Evolutionary conservation across 2,113 vertebrate species (phyloP), one percentile per base, ranked within the genome.

Genomic region (Sander vitreus): DNA sequence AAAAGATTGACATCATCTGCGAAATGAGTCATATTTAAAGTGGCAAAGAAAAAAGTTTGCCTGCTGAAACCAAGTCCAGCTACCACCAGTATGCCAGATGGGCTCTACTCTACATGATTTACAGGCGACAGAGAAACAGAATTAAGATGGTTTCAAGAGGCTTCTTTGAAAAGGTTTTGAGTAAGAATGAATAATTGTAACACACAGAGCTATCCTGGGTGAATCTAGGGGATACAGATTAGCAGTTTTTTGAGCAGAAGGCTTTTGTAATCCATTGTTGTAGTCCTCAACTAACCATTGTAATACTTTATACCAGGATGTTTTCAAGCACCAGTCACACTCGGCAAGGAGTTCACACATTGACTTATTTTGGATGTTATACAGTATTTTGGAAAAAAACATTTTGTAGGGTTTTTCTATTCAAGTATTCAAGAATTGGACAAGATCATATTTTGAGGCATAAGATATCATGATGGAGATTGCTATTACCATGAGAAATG

Each of bases 101-200:
- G 77, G 58, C 63, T 85, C 50, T 71, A 80, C 76, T 76, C 70
- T 48, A 69, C 71, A 87, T 76, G 77, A 88, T 88, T 89, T 73
- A 72, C 33, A 1, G 59, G 77, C 21, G 10, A 81, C 73, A 83
- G 55, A 63, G 48, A 85, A 64, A 85, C 70, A 60, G 68, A 86
- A 85, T 82, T 75, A 80, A 73, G 73, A 83, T 55, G 77, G 66
- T 80, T 90, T 90, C 78, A 76, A 84, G 83, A 72, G 86, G 80
- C 65, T 81, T 83, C 79, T 91, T 85, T 81, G 54, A 85, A 89
- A 73, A 77, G 66, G 76, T 81, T 88, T 79, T 69, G 75, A 85
- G 71, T 76, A 78, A 83, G 68, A 84, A 76, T 85, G 88, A 92
- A 91, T 89, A 89, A 92, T 77, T 89, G 77, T 77, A 81, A 84